Percentiles rank a stretch among this genome's conserved stretches.
Conservation (phyloP, 1,140 invertebrate species). For the Diuraphis noxia region DNA sequence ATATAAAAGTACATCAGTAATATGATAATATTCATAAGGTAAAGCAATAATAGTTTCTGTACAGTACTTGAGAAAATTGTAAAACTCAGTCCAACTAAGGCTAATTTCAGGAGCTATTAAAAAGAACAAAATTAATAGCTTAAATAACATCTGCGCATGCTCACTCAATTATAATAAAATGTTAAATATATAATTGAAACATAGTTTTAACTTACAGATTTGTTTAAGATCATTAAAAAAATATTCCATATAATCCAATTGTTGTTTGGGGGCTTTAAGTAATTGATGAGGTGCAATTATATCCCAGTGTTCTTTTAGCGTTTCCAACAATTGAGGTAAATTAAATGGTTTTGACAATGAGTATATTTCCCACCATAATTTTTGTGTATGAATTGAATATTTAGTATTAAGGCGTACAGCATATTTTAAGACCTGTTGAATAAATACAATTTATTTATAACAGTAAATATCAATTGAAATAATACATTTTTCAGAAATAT, state of each 20-base stretch:
- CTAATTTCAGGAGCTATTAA: neutral
- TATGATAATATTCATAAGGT: conserved; percentile 44
- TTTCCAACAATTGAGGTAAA: neutral
- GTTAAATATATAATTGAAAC: neutral
- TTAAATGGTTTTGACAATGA: neutral
- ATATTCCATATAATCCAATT: neutral
- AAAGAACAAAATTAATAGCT: neutral
- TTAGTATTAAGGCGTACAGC: neutral
- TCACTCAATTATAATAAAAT: neutral
- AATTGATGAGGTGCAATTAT: neutral
- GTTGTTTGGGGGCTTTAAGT: neutral
- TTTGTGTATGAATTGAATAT: neutral
- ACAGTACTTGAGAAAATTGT: conserved; percentile 25
- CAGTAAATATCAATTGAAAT: neutral
- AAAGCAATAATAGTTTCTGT: conserved; percentile 19
- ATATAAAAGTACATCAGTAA: conserved; percentile 30
- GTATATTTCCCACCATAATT: conserved; percentile 32
- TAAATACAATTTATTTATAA: neutral
- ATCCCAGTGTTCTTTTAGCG: conserved; percentile 29
- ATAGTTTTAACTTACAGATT: conserved; percentile 2
- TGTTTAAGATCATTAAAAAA: conserved; percentile 32
- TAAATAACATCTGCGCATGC: neutral
- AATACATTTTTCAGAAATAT: neutral
- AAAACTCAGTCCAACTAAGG: neutral
- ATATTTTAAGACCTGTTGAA: conserved; percentile 11